Conservation (phyloP, 2,113 vertebrate species). For the cattle (Bos taurus) region ARS-UCD2.0 NC_037340.1:22649001-22649500, state of each 20-base stretch:
- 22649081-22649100: not conserved
- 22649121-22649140: not conserved
- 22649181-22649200: not conserved
- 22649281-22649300: not conserved
- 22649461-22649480: not conserved
- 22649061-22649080: not conserved
- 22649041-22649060: not conserved
- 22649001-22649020: not conserved
- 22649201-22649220: not conserved
- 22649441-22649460: not conserved
- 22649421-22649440: not conserved
- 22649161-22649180: not conserved
- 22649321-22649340: not conserved
- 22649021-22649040: not conserved
- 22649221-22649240: not conserved
- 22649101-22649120: not conserved
- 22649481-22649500: not conserved
- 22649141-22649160: not conserved
- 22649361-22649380: not conserved
- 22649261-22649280: not conserved
- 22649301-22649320: not conserved
- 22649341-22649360: not conserved
- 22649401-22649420: not conserved
- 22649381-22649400: not conserved
- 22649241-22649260: not conserved